These are phyloP conservation scores for Drosophila mulleri DNA, from an alignment of 2,888 invertebrate species.

Conservation along the genomic window DNA sequence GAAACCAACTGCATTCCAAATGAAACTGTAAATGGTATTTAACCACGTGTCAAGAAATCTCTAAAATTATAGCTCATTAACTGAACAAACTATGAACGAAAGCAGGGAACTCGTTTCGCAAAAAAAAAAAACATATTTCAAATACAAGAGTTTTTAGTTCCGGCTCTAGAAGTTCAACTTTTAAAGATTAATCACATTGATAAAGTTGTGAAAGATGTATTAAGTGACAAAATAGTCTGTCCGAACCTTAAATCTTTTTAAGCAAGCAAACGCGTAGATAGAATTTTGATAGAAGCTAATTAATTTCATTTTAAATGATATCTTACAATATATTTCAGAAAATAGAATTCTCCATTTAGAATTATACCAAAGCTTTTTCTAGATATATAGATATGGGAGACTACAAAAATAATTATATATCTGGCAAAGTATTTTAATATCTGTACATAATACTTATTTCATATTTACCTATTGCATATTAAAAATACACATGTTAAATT, in stretches of 20 bases:
- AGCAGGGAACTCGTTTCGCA: not conserved
- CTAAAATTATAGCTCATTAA: not conserved
- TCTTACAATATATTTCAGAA: no score
- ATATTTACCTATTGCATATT: no score
- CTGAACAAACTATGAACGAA: conserved; percentile 1
- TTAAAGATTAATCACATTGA: conserved; percentile 5
- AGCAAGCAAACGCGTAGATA: not conserved
- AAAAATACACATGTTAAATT: no score
- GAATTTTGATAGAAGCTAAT: not conserved
- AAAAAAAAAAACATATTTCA: not conserved
- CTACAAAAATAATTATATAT: no score
- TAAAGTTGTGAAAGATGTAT: not conserved
- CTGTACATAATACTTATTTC: no score
- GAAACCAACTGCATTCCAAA: not conserved
- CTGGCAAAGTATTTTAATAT: no score
- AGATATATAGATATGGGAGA: no score
- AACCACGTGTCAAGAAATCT: conserved; percentile 6
- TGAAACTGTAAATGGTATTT: not conserved
- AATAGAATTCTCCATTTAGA: no score
- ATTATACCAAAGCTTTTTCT: no score
- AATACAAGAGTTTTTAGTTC: not conserved
- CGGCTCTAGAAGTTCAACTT: not conserved
- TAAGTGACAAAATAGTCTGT: not conserved
- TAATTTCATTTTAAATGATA: not conserved
- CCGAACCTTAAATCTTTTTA: not conserved